Evolutionary conservation across 2,113 vertebrate genomes (phyloP).

Genomic region (Tympanuchus pallidicinctus): DNA sequence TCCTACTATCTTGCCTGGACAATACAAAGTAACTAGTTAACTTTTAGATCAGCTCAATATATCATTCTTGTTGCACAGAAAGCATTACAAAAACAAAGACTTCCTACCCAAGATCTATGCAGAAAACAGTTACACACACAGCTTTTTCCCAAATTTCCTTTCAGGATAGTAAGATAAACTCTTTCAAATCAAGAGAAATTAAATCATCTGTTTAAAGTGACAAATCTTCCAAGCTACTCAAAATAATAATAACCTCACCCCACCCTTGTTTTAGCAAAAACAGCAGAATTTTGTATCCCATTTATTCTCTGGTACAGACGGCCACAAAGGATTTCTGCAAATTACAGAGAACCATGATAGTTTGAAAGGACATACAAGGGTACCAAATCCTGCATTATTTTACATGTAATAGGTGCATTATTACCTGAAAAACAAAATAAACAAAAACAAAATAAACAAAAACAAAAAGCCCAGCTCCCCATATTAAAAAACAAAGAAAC

Average conservation of each 20-base stretch:
- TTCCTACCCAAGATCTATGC: not conserved
- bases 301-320: not conserved
- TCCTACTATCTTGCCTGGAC: not conserved
- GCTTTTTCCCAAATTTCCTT: not conserved
- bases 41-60: not conserved
- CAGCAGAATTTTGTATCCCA: not conserved
- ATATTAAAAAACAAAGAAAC: not conserved
- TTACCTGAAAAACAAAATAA: constrained; percentile 8
- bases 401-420: not conserved
- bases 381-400: not conserved
- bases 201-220: not conserved
- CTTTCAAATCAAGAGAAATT: not conserved
- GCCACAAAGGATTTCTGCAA: not conserved
- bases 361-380: not conserved
- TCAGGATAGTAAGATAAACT: not conserved
- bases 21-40: not conserved
- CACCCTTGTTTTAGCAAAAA: not conserved
- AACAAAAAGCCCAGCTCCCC: constrained; percentile 11
- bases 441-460: constrained; percentile 3
- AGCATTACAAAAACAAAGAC: not conserved
- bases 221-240: not conserved
- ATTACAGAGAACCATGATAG: not conserved
- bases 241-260: not conserved
- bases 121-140: not conserved
- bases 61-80: not conserved